Evolutionary conservation across 2,888 invertebrate species (phyloP), one percentile per base, ranked within the genome.

Genomic region (Eudasyphora cyanicolor): DNA sequence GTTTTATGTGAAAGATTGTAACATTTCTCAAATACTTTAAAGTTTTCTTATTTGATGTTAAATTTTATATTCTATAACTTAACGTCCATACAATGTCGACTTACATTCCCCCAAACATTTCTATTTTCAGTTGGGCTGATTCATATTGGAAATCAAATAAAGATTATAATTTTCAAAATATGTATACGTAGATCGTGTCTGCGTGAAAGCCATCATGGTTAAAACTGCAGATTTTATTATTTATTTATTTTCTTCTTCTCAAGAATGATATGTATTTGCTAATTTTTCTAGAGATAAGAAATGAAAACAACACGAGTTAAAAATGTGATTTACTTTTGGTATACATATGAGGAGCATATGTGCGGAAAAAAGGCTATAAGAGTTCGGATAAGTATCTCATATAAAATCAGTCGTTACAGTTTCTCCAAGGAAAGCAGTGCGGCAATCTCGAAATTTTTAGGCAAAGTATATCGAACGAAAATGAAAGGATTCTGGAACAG

Each of bases 351-450:
- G n/a, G 12, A 5, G n/a, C 45, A n/a, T 45, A 45, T n/a, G 3
- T 45, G 45, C 32, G 32, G n/a, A 77, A 70, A 62, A 64, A 73
- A 54, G 57, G 21, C 69, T 84, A 81, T 84, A 81, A 81, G 73
- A 84, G 60, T 51, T 54, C 67, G 27, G 35, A 73, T 49, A 57
- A 57, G 6, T 67, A 69, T 32, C 21, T 12, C 12, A 5, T 49
- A 49, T 24, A 21, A 19, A 45, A 78, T 24, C 81, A 84, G 84
- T 84, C 29, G 51, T 45, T 12, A 24, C 45, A 42, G 6, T 17
- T 71, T 57, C 51, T 42, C 54, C 17, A 45, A 29, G 17, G 74
- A 74, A 35, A 67, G 19, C 38, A 57, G 57, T 27, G 12, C 57
- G 57, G 3, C 7, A 21, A 8, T 21, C 14, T 67, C 42, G 17